Evolutionary conservation across 2,113 vertebrate genomes (phyloP), one percentile per base, ranked within the genome.

Genomic region (Urocynchramus pylzowi): DNA sequence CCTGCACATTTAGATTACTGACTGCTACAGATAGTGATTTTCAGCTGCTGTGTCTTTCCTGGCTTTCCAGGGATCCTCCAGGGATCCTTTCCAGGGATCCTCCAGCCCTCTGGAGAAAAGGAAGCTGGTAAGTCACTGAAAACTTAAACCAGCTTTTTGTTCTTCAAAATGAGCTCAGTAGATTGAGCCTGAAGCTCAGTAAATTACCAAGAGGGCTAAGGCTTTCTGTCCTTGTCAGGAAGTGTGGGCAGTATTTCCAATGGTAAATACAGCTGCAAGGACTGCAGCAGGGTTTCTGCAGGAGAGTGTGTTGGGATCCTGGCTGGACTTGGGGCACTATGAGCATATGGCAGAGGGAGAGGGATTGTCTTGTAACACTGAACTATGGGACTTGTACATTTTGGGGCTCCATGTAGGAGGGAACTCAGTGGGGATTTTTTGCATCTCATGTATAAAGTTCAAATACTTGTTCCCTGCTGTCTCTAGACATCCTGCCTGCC

Each of bases 191-290:
- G 18, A 28, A 81, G 69, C 87, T 92, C 56, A 81, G 79, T 37
- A 39, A 60, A 57, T 70, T 37, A 45, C 59, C 1, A 6, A 11
- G 70, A 64, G 77, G 81, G 76, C 59, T 65, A 42, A 10, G 50
- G 57, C 53, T 87, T 78, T 13, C 0, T 56, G 3, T 76, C 61
- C 84, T 41, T 74, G 69, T 68, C 47, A 6, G 22, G 67, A 16
- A 27, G 5, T 10, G 76, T 87, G 85, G 68, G 68, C 83, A 68
- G 69, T 7, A 6, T 30, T 81, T 59, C 64, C 64, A 44, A 2
- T 4, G 70, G 76, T 76, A 93, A 94, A 88, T 84, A 80, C 75
- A 95, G 79, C 94, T 94, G 85, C n/a, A 20, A 44, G 76, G 73
- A 8, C 47, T 84, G 71, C 54, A 56, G 86, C 33, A 30, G 84